A percentile compares a stretch with the other conserved stretches of the same genome.
Conservation (phyloP, 2,113 vertebrate genomes). For the Lucifuga dentata region DNA sequence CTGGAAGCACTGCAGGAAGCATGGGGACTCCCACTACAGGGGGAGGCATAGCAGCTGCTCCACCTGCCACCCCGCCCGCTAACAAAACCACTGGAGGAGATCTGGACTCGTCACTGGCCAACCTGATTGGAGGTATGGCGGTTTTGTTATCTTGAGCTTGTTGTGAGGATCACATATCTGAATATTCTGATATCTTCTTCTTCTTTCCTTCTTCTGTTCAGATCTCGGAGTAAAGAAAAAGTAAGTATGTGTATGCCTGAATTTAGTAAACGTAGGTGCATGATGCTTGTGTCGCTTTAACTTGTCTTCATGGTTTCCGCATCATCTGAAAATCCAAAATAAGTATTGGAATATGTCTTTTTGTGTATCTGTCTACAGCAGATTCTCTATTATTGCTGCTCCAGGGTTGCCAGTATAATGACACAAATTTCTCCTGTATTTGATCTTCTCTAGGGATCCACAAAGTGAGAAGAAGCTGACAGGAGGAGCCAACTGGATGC, state of each 20-base stretch:
- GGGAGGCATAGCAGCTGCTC: conserved; percentile 70
- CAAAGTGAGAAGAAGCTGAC: conserved; percentile 96
- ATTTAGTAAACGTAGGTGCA: conserved; percentile 8
- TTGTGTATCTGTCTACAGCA: neutral
- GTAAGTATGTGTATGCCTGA: conserved; percentile 83
- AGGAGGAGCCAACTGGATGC: conserved; percentile 97
- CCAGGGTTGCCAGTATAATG: neutral
- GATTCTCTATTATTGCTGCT: neutral
- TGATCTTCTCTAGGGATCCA: conserved; percentile 79
- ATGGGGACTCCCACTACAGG: conserved; percentile 59
- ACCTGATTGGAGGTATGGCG: conserved; percentile 92
- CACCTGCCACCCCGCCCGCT: conserved; percentile 68
- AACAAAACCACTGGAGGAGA: conserved; percentile 92
- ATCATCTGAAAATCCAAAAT: too few species aligned
- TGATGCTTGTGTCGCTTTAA: neutral
- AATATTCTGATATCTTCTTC: neutral
- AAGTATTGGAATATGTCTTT: neutral
- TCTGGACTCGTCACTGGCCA: conserved; percentile 95
- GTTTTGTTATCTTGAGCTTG: neutral
- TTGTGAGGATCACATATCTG: neutral
- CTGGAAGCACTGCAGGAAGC: conserved; percentile 75
- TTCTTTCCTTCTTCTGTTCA: conserved; percentile 67
- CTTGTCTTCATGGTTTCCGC: neutral
- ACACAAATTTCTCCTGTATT: neutral
- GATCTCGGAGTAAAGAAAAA: conserved; percentile 97